phyloP scores from a whole-genome alignment of 2,113 vertebrate genomes.

The Ammodytes marinus region DNA sequence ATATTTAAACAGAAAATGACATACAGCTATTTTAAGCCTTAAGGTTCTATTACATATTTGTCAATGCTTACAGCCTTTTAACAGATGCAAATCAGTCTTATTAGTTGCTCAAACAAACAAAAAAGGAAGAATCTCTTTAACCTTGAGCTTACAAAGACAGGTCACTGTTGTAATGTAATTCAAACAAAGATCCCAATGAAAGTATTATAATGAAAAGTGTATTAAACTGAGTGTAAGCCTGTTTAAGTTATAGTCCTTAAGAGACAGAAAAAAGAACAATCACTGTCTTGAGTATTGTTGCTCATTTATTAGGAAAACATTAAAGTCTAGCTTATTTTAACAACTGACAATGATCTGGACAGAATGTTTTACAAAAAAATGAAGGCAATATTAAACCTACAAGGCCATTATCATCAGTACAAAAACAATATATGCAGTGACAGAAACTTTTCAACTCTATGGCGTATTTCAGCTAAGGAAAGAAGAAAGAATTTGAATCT shows the following conservation, averaged over 20 bases:
- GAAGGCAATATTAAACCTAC: slow-evolving; percentile 34
- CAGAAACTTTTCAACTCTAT: slow-evolving; percentile 18
- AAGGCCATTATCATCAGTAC: slow-evolving; percentile 38
- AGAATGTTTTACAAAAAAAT: slow-evolving; percentile 38
- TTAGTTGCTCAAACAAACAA: neutral
- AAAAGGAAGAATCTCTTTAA: neutral
- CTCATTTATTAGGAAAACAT: slow-evolving; percentile 74
- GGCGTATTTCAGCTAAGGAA: slow-evolving; percentile 6
- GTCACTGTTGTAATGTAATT: neutral
- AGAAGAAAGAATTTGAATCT: neutral
- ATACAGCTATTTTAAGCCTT: neutral
- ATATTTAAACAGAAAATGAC: neutral
- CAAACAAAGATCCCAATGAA: neutral
- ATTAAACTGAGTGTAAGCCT: neutral
- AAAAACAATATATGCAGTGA: slow-evolving; percentile 37
- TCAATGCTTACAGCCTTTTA: neutral
- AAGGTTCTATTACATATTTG: neutral
- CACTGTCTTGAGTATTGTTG: neutral
- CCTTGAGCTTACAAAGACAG: neutral
- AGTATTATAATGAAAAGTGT: too few relatives aligned
- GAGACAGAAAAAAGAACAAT: neutral
- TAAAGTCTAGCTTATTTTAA: slow-evolving; percentile 20
- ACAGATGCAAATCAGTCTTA: neutral
- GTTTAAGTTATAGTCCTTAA: neutral
- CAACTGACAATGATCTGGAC: slow-evolving; percentile 15